Evolutionary conservation across 2,113 vertebrate genomes (phyloP), one percentile per base, ranked within the genome.

Genomic region (Anguilla rostrata): DNA sequence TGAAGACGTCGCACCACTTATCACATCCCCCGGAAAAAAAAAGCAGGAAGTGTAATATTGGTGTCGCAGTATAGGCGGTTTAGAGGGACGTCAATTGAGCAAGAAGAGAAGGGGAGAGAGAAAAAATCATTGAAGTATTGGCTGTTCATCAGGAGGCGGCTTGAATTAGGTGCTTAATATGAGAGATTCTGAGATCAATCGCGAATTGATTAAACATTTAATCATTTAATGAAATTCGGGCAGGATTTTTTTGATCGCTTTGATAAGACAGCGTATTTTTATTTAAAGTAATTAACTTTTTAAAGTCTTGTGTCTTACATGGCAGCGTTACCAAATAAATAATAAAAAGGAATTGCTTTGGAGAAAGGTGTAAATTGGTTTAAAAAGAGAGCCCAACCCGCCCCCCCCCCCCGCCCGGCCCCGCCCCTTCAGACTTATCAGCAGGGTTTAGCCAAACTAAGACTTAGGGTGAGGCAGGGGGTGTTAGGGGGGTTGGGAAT

Each of bases 151-250:
- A 91, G 85, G 82, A 63, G 85, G 83, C 80, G 43, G 86, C 92
- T 90, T 87, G 57, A 93, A 84, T 87, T 82, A 87, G 49, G 66
- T 46, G 78, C 75, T 88, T 89, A 89, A 88, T 88, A 88, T 86
- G 46, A 84, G 75, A 84, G 26, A 89, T 71, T 89, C 85, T 80
- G 43, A 87, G 89, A 91, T 93, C 85, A 92, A 85, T 90, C 85
- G 85, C 60, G 83, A 85, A 92, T 91, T 91, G 87, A 91, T 93
- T 90, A 87, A 87, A 88, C 86, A 88, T 90, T 91, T 90, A 92
- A 92, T 91, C 86, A 89, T 90, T 91, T 90, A 92, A 92, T 91
- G 82, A 92, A 91, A 92, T 89, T 79, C 87, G 88, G 88, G 46
- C 43, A 78, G 79, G 56, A 66, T 85, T 87, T 46, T 46, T 46